A percentile compares a stretch with the other conserved stretches of the same genome.
phyloP scores from a whole-genome alignment of 2,797 vertebrate genomes.

The Crenuchus spilurus region DNA sequence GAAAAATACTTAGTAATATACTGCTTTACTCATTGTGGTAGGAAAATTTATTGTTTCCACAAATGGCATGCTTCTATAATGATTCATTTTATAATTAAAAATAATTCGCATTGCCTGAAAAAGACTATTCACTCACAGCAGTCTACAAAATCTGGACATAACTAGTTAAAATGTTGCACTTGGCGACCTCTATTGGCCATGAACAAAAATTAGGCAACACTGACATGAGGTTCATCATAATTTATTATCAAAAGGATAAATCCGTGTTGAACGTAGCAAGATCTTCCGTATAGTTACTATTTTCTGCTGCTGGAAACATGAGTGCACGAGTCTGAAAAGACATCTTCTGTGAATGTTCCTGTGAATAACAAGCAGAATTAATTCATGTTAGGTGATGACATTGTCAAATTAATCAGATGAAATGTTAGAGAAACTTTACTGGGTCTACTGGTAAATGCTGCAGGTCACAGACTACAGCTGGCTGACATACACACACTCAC shows the following conservation, averaged over 20 bases:
- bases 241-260: slow-evolving; percentile 44
- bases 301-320: neutral
- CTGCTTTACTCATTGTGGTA: too few relatives aligned
- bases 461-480: neutral
- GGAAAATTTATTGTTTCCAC: too few relatives aligned
- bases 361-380: neutral
- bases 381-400: too few relatives aligned
- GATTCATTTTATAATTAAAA: too few relatives aligned
- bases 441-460: neutral
- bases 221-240: slow-evolving; percentile 32
- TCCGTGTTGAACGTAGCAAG: neutral
- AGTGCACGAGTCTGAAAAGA: neutral
- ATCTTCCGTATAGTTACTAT: neutral
- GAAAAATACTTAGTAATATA: too few relatives aligned
- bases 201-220: neutral
- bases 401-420: neutral
- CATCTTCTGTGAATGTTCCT: slow-evolving; percentile 18
- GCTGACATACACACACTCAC: slow-evolving; percentile 60
- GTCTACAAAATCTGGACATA: too few relatives aligned
- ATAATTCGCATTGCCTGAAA: too few relatives aligned
- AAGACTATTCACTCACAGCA: too few relatives aligned
- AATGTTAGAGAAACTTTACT: neutral
- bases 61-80: too few relatives aligned
- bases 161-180: too few relatives aligned
- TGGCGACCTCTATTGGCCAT: neutral